These are phyloP conservation scores for Melanotaenia nigrans DNA, from an alignment of 2,797 vertebrate species.

Conservation along the genomic window DNA sequence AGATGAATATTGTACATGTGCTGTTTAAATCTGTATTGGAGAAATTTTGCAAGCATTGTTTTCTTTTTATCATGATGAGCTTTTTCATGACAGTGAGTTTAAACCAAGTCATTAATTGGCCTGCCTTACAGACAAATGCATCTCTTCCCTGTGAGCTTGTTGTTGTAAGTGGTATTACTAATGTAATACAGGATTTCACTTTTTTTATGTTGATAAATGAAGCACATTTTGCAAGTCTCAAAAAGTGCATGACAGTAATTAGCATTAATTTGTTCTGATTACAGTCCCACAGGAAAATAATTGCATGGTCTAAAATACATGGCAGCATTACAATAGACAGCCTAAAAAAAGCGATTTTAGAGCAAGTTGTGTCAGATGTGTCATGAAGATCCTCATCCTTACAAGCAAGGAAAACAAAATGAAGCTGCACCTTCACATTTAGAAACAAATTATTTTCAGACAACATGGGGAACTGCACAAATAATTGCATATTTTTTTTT, in stretches of 20 bases:
- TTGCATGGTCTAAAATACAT: constrained; percentile 2
- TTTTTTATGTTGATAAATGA: constrained; percentile 14
- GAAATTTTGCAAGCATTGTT: constrained; percentile 11
- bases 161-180: constrained; percentile 20
- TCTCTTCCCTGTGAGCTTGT: background rate
- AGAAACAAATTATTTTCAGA: background rate
- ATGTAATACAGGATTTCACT: constrained; percentile 15
- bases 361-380: no score
- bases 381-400: no score
- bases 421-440: background rate
- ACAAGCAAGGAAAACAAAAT: no score
- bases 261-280: background rate
- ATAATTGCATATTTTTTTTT: no score
- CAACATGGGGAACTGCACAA: background rate
- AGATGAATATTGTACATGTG: constrained; percentile 14
- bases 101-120: constrained; percentile 20
- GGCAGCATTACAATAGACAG: background rate
- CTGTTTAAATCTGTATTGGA: background rate
- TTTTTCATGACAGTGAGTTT: background rate
- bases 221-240: background rate
- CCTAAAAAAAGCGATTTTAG: background rate
- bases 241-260: background rate
- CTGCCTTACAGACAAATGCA: constrained; percentile 4
- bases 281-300: background rate
- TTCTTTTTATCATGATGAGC: constrained; percentile 13